phyloP scores from a whole-genome alignment of 2,113 vertebrate genomes.

The Clarias macrocephalus region DNA sequence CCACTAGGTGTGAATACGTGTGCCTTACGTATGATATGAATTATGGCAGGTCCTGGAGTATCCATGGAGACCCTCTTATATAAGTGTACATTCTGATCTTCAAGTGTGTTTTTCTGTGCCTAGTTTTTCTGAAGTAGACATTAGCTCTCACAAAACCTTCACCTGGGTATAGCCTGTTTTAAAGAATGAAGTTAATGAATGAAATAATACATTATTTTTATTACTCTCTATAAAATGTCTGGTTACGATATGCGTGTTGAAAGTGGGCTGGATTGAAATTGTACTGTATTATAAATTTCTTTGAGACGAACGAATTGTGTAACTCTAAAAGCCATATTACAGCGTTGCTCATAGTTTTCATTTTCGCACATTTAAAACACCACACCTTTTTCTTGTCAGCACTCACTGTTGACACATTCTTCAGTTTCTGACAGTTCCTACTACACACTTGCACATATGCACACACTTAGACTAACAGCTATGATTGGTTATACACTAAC shows the following conservation, averaged over 20 bases:
- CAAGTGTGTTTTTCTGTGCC: not conserved
- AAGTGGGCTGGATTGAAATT: not conserved
- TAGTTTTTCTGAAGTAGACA: not conserved
- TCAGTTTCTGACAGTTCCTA: not conserved
- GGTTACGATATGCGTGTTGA: not conserved
- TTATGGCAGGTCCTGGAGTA: not conserved
- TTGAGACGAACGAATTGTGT: not conserved
- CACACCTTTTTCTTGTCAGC: not conserved
- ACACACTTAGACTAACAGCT: not conserved
- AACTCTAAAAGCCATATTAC: not conserved
- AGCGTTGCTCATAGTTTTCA: not conserved
- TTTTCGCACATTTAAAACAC: not conserved
- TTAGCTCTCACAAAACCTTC: not conserved
- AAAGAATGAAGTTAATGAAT: not conserved
- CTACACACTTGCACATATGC: slow-evolving; percentile 2
- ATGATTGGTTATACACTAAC: not conserved
- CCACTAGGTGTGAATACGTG: not conserved
- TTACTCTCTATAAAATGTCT: not conserved
- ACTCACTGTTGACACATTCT: not conserved
- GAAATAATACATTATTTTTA: not conserved
- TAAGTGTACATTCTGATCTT: too few relatives aligned
- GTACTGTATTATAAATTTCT: not conserved
- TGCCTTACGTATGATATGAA: not conserved
- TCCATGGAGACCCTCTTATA: not conserved
- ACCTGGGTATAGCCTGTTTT: not conserved